phyloP scores from a whole-genome alignment of 2,797 vertebrate species.

The Diceros bicornis region DNA sequence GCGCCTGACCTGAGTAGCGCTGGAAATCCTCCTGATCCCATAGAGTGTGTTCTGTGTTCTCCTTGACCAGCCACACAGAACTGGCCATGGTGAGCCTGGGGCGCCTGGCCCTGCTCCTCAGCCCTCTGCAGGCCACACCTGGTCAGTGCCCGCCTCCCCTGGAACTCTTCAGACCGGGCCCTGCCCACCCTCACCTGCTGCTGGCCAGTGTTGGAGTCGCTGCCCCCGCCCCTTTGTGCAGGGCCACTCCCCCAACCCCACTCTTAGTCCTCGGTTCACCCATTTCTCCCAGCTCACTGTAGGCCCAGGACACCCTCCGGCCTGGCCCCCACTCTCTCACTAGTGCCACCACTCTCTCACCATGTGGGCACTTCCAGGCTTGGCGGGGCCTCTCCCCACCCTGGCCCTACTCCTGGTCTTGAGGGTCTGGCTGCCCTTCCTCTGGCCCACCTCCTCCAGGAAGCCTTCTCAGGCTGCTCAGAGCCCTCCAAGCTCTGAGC shows the following conservation, averaged over 20 bases:
- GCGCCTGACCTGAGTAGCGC: neutral
- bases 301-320: neutral
- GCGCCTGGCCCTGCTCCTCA: accelerated
- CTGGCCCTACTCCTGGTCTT: neutral
- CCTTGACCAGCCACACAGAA: accelerated
- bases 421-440: neutral
- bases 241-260: neutral
- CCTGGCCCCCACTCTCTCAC: no score
- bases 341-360: no score
- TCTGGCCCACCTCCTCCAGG: neutral
- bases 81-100: accelerated
- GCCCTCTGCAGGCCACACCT: neutral
- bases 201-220: no score
- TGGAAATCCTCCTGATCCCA: neutral
- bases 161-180: neutral
- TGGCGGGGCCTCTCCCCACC: neutral
- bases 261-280: neutral
- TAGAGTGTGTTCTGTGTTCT: accelerated
- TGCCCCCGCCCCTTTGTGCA: neutral
- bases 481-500: neutral
- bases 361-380: accelerated
- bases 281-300: neutral
- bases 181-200: accelerated
- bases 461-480: neutral
- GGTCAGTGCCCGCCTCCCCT: no score